Evolutionary conservation across 2,888 invertebrate genomes (phyloP).

Genomic region (Priocnemis perturbator): DNA sequence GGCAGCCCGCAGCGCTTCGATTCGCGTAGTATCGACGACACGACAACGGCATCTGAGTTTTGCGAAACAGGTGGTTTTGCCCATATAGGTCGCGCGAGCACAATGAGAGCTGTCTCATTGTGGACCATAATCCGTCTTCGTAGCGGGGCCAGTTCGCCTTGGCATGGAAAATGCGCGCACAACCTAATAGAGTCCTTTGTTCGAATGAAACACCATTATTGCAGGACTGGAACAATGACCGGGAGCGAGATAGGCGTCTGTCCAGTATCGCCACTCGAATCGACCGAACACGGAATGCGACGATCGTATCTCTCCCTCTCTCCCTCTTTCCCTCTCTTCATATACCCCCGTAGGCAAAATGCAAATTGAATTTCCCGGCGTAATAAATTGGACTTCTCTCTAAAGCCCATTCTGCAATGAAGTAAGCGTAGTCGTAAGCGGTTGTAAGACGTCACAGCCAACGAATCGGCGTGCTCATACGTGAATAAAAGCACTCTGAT

Average conservation of each 20-base stretch:
- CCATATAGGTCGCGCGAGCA: constrained; percentile 53
- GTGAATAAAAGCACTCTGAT: too few species aligned
- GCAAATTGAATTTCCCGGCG: constrained; percentile 34
- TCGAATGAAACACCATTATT: constrained; percentile 55
- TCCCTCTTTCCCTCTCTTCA: background rate
- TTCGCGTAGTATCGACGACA: too few species aligned
- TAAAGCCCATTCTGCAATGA: too few species aligned
- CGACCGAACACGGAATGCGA: constrained; percentile 26
- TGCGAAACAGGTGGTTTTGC: constrained; percentile 69
- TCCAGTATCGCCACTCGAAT: constrained; percentile 29
- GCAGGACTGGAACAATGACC: constrained; percentile 45
- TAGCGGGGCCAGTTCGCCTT: constrained; percentile 67
- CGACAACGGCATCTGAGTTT: constrained; percentile 49
- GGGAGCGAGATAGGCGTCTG: constrained; percentile 26
- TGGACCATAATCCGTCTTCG: constrained; percentile 69
- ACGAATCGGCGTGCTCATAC: too few species aligned
- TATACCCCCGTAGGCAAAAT: constrained; percentile 19
- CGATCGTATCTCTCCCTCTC: constrained; percentile 22
- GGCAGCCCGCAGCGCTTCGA: background rate
- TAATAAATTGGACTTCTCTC: constrained; percentile 26
- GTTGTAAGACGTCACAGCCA: too few species aligned
- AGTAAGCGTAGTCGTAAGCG: too few species aligned
- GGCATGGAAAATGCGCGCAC: constrained; percentile 68
- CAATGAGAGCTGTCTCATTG: constrained; percentile 68
- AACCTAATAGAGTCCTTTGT: constrained; percentile 66